A percentile compares a stretch with the other conserved stretches of the same genome.
Evolutionary conservation across 2,888 invertebrate species (phyloP).

Genomic region (Zaprionus bogoriensis): DNA sequence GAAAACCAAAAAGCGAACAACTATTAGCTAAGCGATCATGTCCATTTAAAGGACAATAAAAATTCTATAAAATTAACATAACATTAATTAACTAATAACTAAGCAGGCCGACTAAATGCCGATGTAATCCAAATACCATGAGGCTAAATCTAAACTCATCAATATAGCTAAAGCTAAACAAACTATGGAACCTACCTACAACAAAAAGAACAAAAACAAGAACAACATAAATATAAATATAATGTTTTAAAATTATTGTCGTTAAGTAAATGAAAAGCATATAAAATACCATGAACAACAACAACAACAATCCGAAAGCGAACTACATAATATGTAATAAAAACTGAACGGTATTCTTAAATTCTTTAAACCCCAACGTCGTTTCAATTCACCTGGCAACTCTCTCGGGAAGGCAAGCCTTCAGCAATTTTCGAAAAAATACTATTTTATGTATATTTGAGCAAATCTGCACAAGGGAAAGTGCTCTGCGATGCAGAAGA

Average conservation of each 20-base stretch:
- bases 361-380: constrained; percentile 61
- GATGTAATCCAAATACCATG: constrained; percentile 43
- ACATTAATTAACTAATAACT: constrained; percentile 20
- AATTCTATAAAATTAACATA: constrained; percentile 50
- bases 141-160: constrained; percentile 42
- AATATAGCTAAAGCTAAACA: constrained; percentile 44
- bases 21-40: constrained; percentile 68
- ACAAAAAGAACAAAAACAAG: constrained; percentile 32
- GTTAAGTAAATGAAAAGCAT: constrained; percentile 59
- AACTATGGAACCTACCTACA: constrained; percentile 48
- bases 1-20: constrained; percentile 21
- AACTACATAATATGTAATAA: constrained; percentile 63
- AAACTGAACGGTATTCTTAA: constrained; percentile 70
- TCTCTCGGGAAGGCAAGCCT: too few relatives aligned
- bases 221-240: constrained; percentile 33
- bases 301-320: constrained; percentile 29
- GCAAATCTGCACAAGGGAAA: not conserved
- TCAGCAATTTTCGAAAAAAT: not conserved
- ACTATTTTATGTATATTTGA: not conserved
- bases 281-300: constrained; percentile 22
- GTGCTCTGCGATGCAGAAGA: not conserved
- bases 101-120: constrained; percentile 46
- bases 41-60: constrained; percentile 79
- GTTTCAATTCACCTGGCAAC: constrained; percentile 31
- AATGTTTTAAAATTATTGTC: constrained; percentile 65